Percentiles rank a stretch among this genome's conserved stretches.
Evolutionary conservation across 1,140 invertebrate genomes (phyloP).

Genomic region (Maniola jurtina): DNA sequence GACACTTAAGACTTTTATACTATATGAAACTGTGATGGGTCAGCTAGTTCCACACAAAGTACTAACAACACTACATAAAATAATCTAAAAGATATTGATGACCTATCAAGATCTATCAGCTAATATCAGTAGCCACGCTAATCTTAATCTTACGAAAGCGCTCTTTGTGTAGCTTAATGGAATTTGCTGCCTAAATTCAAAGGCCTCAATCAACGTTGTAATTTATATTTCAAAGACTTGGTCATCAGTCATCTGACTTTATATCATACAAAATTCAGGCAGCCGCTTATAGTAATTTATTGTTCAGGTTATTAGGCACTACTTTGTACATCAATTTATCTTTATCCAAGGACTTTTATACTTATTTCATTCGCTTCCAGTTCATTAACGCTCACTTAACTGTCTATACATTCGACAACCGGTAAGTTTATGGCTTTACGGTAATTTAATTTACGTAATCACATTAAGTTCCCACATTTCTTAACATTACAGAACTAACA

Average conservation of each 20-base stretch:
- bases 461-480: slow-evolving; percentile 9
- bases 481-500: slow-evolving; percentile 5
- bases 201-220: slow-evolving; percentile 24
- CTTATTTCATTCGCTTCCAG: not conserved
- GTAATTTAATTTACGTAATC: slow-evolving; percentile 5
- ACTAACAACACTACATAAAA: not conserved
- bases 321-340: slow-evolving; percentile 3
- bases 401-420: not conserved
- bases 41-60: too few relatives aligned
- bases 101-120: slow-evolving; percentile 29
- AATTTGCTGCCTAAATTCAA: slow-evolving; percentile 30
- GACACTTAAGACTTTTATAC: too few relatives aligned
- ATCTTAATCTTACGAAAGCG: slow-evolving; percentile 36
- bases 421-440: not conserved
- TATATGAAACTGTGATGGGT: too few relatives aligned
- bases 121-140: slow-evolving; percentile 32
- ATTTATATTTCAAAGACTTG: slow-evolving; percentile 31
- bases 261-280: slow-evolving; percentile 7
- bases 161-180: slow-evolving; percentile 43
- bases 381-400: not conserved
- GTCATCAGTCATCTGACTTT: slow-evolving; percentile 28
- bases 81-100: not conserved
- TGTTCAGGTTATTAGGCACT: slow-evolving; percentile 9
- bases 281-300: slow-evolving; percentile 4
- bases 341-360: not conserved